These are phyloP conservation scores for Philopedon plagiatum DNA, from an alignment of 2,888 invertebrate genomes.

Conservation along the genomic window DNA sequence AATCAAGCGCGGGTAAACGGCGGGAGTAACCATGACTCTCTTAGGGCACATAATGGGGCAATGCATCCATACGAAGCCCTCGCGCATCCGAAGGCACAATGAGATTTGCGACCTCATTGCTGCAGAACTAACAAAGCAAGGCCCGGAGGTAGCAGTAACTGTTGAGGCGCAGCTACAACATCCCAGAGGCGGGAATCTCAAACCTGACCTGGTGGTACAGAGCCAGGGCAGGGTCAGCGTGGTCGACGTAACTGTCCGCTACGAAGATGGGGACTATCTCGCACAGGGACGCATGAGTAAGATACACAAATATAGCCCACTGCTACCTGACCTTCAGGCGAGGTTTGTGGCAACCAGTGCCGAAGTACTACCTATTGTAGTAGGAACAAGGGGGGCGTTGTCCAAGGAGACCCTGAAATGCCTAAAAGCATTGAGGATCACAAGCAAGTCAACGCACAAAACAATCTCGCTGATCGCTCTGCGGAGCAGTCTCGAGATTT, in stretches of 20 bases:
- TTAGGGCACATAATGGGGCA: conserved; percentile 53
- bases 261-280: conserved; percentile 46
- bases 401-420: conserved; percentile 56
- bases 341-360: conserved; percentile 40
- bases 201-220: conserved; percentile 56
- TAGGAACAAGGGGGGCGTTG: conserved; percentile 61
- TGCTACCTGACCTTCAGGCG: conserved; percentile 52
- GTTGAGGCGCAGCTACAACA: conserved; percentile 44
- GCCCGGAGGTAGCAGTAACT: conserved; percentile 45
- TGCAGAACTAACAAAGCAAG: conserved; percentile 32
- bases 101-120: conserved; percentile 54
- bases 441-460: conserved; percentile 39
- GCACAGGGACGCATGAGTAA: conserved; percentile 54
- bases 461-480: conserved; percentile 59
- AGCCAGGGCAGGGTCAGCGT: conserved; percentile 55
- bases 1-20: too few relatives aligned
- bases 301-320: conserved; percentile 53
- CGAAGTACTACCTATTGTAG: conserved; percentile 59
- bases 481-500: conserved; percentile 57
- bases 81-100: conserved; percentile 54
- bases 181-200: conserved; percentile 52
- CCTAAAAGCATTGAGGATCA: not conserved
- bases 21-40: too few relatives aligned
- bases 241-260: conserved; percentile 58
- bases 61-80: conserved; percentile 54